Percentiles rank a stretch among this genome's conserved stretches.
These are phyloP conservation scores for Phyto melanocephala DNA, from an alignment of 2,888 invertebrate genomes.

Conservation along the genomic window DNA sequence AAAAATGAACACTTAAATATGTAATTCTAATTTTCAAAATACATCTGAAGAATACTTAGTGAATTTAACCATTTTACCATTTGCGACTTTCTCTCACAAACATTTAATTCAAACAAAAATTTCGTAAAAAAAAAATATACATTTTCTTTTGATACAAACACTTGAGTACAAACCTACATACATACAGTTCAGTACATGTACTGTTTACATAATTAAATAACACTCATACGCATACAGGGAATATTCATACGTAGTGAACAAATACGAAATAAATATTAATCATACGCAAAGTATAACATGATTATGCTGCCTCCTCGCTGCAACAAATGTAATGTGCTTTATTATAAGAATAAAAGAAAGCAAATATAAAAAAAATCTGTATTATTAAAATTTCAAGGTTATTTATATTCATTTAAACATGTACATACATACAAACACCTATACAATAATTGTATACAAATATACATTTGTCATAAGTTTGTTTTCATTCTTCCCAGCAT, in stretches of 20 bases:
- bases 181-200: too few species aligned
- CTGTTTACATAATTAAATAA: slow-evolving; percentile 4
- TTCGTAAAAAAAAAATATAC: too few species aligned
- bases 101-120: too few species aligned
- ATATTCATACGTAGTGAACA: neutral
- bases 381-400: slow-evolving; percentile 59
- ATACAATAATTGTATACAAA: neutral
- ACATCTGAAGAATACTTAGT: too few species aligned
- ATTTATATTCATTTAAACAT: neutral
- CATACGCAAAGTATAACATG: slow-evolving; percentile 34
- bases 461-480: neutral
- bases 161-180: too few species aligned
- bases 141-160: too few species aligned
- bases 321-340: too few species aligned
- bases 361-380: slow-evolving; percentile 21
- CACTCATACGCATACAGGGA: neutral
- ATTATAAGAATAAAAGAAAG: neutral
- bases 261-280: slow-evolving; percentile 31
- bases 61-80: too few species aligned
- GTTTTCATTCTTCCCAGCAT: neutral
- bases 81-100: too few species aligned
- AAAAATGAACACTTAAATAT: too few species aligned
- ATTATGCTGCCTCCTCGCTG: neutral
- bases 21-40: too few species aligned
- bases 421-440: neutral